A percentile compares a stretch with the other conserved stretches of the same genome.
phyloP scores from a whole-genome alignment of 2,888 invertebrate species.

The Didymodactylos carnosus region DNA sequence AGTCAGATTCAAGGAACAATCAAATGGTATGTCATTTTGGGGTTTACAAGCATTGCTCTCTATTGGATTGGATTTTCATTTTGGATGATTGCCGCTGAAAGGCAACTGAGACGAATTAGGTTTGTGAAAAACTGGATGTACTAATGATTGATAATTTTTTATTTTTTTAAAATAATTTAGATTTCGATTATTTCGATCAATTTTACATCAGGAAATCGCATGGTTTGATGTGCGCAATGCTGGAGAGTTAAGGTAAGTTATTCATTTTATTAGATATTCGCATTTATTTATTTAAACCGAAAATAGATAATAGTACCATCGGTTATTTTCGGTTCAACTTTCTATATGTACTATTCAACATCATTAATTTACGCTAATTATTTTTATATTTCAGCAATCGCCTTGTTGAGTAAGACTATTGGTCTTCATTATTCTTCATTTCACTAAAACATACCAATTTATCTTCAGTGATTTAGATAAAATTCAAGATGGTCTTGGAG shows the following conservation, averaged over 20 bases:
- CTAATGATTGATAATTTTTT: neutral
- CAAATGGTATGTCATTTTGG: neutral
- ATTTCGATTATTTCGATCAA: neutral
- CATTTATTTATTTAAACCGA: no score
- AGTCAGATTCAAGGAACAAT: neutral
- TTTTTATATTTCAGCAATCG: no score
- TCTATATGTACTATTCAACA: no score
- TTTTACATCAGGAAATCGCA: neutral
- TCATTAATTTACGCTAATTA: no score
- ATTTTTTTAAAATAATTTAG: no score
- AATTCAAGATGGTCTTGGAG: neutral
- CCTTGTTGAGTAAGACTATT: neutral
- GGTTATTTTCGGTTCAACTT: no score
- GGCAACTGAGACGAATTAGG: neutral
- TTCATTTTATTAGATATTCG: no score
- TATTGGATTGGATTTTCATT: neutral
- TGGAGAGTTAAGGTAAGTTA: neutral
- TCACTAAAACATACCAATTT: neutral
- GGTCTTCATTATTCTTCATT: neutral
- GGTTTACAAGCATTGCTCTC: neutral
- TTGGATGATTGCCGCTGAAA: neutral
- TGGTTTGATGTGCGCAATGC: neutral
- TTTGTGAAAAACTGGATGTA: neutral
- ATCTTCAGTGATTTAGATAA: neutral
- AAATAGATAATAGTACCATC: no score